Evolutionary conservation across 2,888 invertebrate genomes (phyloP).

Genomic region (Xylota segnis): DNA sequence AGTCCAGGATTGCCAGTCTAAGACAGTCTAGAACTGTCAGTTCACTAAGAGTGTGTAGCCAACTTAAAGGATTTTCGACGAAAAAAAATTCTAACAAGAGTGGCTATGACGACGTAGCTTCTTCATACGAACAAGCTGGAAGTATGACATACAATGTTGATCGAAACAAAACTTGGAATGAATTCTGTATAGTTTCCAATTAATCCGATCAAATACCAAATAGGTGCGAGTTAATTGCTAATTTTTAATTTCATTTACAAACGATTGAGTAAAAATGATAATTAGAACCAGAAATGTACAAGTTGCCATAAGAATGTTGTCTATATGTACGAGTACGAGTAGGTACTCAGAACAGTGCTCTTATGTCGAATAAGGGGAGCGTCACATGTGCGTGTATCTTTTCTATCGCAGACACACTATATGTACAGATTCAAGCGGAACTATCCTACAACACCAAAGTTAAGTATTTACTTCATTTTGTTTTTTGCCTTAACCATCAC

Average conservation of each 20-base stretch:
- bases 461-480: slow-evolving; percentile 8
- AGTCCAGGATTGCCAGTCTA: too few relatives aligned
- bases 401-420: background rate
- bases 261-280: slow-evolving; percentile 23
- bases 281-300: slow-evolving; percentile 35
- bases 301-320: slow-evolving; percentile 17
- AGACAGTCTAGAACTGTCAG: too few relatives aligned
- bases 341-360: slow-evolving; percentile 14
- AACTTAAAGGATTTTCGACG: too few relatives aligned
- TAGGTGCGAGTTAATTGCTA: slow-evolving; percentile 2
- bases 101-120: too few relatives aligned
- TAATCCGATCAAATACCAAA: background rate
- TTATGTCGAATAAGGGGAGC: background rate
- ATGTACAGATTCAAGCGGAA: slow-evolving; percentile 16
- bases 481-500: slow-evolving; percentile 22
- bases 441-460: slow-evolving; percentile 16
- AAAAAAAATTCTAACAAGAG: too few relatives aligned
- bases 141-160: too few relatives aligned
- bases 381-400: background rate
- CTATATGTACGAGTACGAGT: too few relatives aligned
- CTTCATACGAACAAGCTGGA: too few relatives aligned
- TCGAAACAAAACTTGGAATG: too few relatives aligned
- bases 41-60: too few relatives aligned
- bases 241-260: slow-evolving; percentile 25
- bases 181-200: too few relatives aligned